Percentiles rank a stretch among this genome's conserved stretches.
Conservation (phyloP, 1,140 invertebrate species). For the Heliconius hermathena region DNA sequence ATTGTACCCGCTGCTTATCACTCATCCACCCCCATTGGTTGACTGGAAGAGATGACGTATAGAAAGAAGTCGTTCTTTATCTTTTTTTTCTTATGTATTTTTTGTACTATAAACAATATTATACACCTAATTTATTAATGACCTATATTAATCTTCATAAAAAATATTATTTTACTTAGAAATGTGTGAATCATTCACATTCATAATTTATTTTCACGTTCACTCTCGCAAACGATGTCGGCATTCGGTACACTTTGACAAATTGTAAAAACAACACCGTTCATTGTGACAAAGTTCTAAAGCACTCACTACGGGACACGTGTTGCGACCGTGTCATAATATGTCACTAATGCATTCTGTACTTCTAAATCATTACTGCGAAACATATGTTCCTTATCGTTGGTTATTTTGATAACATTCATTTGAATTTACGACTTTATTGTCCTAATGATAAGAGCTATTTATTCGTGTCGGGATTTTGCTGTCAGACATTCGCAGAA, state of each 20-base stretch:
- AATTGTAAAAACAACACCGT: constrained; percentile 18
- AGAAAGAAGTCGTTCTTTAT: no score
- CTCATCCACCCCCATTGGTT: no score
- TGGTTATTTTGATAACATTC: not conserved
- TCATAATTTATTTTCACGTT: constrained; percentile 6
- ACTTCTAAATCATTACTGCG: constrained; percentile 17
- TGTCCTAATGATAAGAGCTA: not conserved
- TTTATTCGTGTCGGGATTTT: not conserved
- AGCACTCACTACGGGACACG: not conserved
- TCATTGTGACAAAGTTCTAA: constrained; percentile 20
- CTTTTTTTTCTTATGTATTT: no score
- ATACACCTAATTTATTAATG: not conserved
- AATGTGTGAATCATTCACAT: not conserved
- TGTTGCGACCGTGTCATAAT: constrained; percentile 17
- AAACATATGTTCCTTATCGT: constrained; percentile 16
- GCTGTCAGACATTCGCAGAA: not conserved
- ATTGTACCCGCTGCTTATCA: no score
- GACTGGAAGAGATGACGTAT: no score
- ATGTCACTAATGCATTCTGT: constrained; percentile 20
- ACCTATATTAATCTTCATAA: not conserved
- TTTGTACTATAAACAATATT: no score
- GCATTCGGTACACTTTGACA: not conserved
- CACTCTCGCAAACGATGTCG: constrained; percentile 6
- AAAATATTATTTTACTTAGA: not conserved
- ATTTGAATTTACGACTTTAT: constrained; percentile 4